Conservation (phyloP, 2,113 vertebrate species). For the Grus americana region DNA sequence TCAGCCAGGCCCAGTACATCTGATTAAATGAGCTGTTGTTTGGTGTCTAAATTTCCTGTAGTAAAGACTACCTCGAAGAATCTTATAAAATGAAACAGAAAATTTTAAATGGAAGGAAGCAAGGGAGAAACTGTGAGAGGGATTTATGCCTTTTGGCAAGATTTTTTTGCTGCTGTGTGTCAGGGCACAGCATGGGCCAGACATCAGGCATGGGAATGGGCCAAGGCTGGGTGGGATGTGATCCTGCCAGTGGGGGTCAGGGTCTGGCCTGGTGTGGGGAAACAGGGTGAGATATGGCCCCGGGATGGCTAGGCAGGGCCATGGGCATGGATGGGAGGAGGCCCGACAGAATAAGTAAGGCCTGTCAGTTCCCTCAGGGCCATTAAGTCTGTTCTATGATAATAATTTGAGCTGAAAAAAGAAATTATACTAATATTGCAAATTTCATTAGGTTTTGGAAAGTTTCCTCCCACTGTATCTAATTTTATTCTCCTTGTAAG, state of each 20-base stretch:
- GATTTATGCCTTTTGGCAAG: not conserved
- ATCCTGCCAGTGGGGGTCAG: rapidly evolving
- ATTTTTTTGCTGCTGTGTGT: not conserved
- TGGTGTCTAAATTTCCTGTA: not conserved
- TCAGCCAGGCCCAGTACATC: too few species aligned
- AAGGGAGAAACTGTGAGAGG: not conserved
- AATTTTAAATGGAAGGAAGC: not conserved
- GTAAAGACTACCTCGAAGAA: not conserved
- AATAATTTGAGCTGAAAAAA: not conserved
- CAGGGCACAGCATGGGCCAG: not conserved
- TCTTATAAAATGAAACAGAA: not conserved
- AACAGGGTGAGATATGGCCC: not conserved
- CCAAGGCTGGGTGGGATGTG: not conserved
- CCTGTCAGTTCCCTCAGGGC: not conserved
- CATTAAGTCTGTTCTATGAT: not conserved
- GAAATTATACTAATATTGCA: not conserved
- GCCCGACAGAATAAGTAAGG: not conserved
- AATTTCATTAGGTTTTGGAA: constrained; percentile 10
- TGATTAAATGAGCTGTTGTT: not conserved
- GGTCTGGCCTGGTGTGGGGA: not conserved
- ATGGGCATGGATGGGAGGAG: not conserved
- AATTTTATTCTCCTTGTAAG: constrained; percentile 26
- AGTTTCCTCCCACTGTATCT: not conserved
- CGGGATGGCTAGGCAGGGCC: not conserved
- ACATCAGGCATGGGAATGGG: not conserved